Percentiles rank a stretch among this genome's conserved stretches.
Evolutionary conservation across 2,888 invertebrate genomes (phyloP).

Genomic region (Epistrophella euchroma): DNA sequence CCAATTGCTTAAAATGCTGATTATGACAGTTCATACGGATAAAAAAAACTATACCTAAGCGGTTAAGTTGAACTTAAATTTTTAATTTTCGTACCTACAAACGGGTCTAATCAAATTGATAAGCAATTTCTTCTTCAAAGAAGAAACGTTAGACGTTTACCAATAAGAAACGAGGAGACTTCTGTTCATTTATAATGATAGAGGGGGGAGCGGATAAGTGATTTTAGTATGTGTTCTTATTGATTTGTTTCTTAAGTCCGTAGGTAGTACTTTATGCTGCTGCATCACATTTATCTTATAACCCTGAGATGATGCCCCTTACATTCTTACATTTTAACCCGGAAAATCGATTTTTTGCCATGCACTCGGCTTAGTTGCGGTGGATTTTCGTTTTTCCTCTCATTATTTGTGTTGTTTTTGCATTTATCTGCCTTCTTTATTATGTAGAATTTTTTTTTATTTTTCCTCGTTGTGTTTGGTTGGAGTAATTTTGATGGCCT

Average conservation of each 20-base stretch:
- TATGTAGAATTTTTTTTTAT: constrained; percentile 6
- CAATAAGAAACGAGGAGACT: background rate
- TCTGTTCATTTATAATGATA: background rate
- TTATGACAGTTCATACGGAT: no score
- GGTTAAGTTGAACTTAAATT: no score
- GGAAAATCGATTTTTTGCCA: constrained; percentile 72
- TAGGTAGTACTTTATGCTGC: constrained; percentile 8
- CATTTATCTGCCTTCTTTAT: constrained; percentile 20
- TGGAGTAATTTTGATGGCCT: constrained; percentile 51
- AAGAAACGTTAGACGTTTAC: background rate
- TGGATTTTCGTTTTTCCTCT: constrained; percentile 16
- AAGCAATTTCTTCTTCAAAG: background rate
- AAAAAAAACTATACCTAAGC: no score
- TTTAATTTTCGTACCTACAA: no score
- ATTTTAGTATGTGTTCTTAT: constrained; percentile 32
- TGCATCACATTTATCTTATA: constrained; percentile 35
- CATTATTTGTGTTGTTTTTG: constrained; percentile 19
- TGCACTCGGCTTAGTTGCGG: constrained; percentile 45
- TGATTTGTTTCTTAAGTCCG: constrained; percentile 46
- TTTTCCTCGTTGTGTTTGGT: constrained; percentile 1
- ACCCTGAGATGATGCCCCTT: constrained; percentile 50
- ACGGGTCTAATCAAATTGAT: background rate
- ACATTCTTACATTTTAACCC: constrained; percentile 46
- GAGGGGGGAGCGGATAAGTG: background rate
- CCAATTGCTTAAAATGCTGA: no score